Evolutionary conservation across 2,888 invertebrate species (phyloP), one percentile per base, ranked within the genome.

Genomic region (Asteroscopus sphinx): DNA sequence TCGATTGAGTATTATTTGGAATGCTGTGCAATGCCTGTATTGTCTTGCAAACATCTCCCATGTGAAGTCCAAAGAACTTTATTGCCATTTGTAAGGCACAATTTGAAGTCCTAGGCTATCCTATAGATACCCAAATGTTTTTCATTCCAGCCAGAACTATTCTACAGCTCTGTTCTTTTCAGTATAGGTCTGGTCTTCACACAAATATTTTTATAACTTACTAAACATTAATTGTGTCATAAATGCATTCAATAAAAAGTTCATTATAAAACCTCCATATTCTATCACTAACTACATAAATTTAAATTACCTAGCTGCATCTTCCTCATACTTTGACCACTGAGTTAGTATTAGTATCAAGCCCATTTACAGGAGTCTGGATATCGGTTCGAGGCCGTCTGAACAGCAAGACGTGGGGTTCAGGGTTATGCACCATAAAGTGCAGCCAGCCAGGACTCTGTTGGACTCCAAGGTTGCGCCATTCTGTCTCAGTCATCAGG

Each of bases 381-480:
- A 86, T 81, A 26, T 91, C 90, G 0, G 87, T 81, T 58, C 93
- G 80, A 3, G 95, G 95, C 76, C 97, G 94, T 25, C 97, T 93
- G 86, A 98, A 98, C 17, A 98, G 91, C 55, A 98, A 90, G 0
- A 98, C 97, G 81, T 98, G 98, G 0, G 98, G 98, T 82, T 98
- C 98, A 35, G 99, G 98, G 15, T 96, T 96, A 85, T 99, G 99
- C 71, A 98, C 96, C 98, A 98, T 97, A 85, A 98, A 98, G 90
- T 98, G 98, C 1, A 97, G 95, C 95, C 95, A 95, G 44, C 97
- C 97, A 0, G 98, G 98, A 83, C 98, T 98, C 87, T 99, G 99
- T 85, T 98, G 98, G 0, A 99, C 98, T 0, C 99, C 99, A 1
- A 99, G 95, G 88, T 98, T 97, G 60, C 99, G 95, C 99, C 99